phyloP scores from a whole-genome alignment of 2,113 vertebrate species.

The Probosciger aterrimus region DNA sequence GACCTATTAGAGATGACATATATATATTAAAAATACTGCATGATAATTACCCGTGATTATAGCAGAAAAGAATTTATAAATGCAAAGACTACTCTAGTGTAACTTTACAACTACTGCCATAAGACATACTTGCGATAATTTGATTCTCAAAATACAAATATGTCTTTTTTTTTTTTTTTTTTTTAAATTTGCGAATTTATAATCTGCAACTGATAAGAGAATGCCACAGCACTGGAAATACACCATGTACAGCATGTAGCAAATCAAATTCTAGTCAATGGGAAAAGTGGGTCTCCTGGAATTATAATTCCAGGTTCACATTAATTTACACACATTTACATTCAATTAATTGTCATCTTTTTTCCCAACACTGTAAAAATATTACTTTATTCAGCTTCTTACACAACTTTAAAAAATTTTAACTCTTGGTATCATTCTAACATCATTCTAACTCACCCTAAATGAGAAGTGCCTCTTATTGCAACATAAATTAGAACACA shows the following conservation, averaged over 20 bases:
- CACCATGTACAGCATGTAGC: background rate
- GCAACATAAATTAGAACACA: background rate
- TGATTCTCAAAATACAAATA: background rate
- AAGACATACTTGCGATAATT: background rate
- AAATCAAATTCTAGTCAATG: background rate
- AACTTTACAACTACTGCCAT: background rate
- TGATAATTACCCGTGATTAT: background rate
- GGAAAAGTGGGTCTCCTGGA: background rate
- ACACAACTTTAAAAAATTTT: background rate
- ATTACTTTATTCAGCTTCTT: background rate
- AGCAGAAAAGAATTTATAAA: background rate
- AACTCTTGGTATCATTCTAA: background rate
- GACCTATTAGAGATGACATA: background rate
- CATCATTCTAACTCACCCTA: background rate
- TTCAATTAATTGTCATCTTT: background rate
- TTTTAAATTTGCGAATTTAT: background rate
- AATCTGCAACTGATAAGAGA: background rate
- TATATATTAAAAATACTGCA: background rate
- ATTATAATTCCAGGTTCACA: background rate
- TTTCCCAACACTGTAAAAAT: background rate
- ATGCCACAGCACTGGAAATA: background rate
- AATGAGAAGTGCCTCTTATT: background rate
- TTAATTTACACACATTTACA: background rate
- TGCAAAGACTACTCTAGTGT: background rate
- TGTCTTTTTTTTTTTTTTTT: background rate